A percentile compares a stretch with the other conserved stretches of the same genome.
Conservation (phyloP, 2,113 vertebrate genomes). For the Campylorhamphus procurvoides region DNA sequence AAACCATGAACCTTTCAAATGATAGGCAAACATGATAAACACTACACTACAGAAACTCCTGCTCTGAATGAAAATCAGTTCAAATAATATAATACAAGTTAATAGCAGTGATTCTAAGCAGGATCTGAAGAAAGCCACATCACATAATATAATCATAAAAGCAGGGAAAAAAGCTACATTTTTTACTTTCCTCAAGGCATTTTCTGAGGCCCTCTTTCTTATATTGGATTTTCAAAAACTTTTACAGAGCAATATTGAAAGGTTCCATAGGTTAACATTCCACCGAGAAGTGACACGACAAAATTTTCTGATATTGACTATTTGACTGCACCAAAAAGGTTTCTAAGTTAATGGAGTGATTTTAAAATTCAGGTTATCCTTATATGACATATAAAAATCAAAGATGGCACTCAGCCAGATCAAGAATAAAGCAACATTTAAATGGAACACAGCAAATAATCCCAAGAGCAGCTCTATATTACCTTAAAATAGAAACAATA, state of each 20-base stretch:
- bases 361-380: background rate
- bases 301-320: background rate
- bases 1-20: background rate
- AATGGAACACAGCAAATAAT: background rate
- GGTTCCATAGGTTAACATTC: background rate
- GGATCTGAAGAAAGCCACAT: background rate
- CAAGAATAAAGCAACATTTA: background rate
- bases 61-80: background rate
- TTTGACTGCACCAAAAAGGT: background rate
- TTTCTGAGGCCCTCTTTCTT: background rate
- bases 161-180: background rate
- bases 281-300: background rate
- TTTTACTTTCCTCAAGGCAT: background rate
- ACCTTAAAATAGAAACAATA: background rate
- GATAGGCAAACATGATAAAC: fast-evolving
- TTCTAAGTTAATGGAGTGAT: background rate
- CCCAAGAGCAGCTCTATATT: background rate
- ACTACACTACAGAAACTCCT: background rate
- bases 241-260: background rate
- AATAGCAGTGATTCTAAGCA: background rate
- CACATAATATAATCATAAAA: background rate
- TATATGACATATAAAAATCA: background rate
- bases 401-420: background rate
- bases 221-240: background rate
- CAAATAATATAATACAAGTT: background rate